A percentile compares a stretch with the other conserved stretches of the same genome.
These are phyloP conservation scores for Spodoptera picta DNA, from an alignment of 2,888 invertebrate genomes.

Conservation along the genomic window DNA sequence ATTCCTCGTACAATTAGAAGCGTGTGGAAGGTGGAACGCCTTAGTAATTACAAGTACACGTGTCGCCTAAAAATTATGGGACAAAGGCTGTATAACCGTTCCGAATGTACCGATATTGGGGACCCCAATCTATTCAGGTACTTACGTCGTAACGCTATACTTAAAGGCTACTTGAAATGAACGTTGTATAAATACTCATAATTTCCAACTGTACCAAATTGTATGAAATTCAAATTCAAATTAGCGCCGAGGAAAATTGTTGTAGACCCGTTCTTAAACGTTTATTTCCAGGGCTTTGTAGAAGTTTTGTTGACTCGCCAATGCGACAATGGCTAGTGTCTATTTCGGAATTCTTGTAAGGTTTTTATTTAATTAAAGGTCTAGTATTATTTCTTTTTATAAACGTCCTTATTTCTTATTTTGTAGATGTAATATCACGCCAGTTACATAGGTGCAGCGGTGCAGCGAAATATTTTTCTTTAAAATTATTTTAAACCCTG, in stretches of 20 bases:
- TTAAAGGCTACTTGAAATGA: slow-evolving; percentile 19
- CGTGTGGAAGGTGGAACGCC: background rate
- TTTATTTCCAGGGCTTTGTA: background rate
- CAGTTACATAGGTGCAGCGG: too few relatives aligned
- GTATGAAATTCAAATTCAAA: slow-evolving; percentile 9
- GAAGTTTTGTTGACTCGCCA: background rate
- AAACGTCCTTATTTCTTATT: too few relatives aligned
- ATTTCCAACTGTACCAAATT: slow-evolving; percentile 2
- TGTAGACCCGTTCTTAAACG: background rate
- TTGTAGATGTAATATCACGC: too few relatives aligned
- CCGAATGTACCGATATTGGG: background rate
- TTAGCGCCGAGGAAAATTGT: slow-evolving; percentile 1
- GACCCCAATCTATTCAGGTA: slow-evolving; percentile 31
- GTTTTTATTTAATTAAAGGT: too few relatives aligned
- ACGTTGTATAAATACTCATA: slow-evolving; percentile 16
- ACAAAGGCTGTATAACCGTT: slow-evolving; percentile 6
- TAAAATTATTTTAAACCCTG: too few relatives aligned
- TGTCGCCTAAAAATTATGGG: slow-evolving; percentile 11
- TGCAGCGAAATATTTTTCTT: too few relatives aligned
- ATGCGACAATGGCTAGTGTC: too few relatives aligned
- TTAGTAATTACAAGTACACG: slow-evolving; percentile 24
- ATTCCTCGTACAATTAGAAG: slow-evolving; percentile 2
- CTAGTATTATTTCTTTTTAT: too few relatives aligned
- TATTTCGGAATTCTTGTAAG: too few relatives aligned
- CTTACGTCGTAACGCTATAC: slow-evolving; percentile 19